Base-by-base conservation (phyloP, 2,113 vertebrate genomes). In the Aythya baeri region DNA sequence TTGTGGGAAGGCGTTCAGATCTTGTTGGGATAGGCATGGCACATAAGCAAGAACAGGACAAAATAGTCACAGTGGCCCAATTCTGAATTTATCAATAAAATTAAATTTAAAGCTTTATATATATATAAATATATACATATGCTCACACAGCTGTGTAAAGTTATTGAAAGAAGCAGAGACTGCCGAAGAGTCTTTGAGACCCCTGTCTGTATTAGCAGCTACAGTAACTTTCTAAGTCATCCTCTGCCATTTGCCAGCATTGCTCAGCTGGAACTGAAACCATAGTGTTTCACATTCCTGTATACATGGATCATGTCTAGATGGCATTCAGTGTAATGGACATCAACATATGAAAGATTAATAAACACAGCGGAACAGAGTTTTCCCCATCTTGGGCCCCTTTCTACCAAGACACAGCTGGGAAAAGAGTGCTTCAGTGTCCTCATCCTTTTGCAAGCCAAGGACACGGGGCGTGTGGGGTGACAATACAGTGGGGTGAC, bases 391-490 rank as follows among this genome's bases (percentile, higher is more conserved):
- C 34, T 73, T 8, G 75, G 27, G 3, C 18, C 62, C 31, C 50
- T 74, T 86, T 41, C 20, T 25, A 36, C 18, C 27, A 91, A 83
- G 25, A 20, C 32, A 82, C 18, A 65, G 7, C 6, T 58, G 31
- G 18, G 6, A 58, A 50, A 81, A 59, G 29, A 65, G 36, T 9
- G 17, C 38, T 75, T 77, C 77, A 49, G 26, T 68, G n/a, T 23
- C 17, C 13, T 76, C 1, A 2, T 63, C 38, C 13, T 66, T 77
- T 43, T 0, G 0, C 17, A 34, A 9, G 25, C 16, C 49, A 5
- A 17, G 34, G 27, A 31, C 29, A 3, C 13, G 3, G 11, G 17
- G n/a, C 0, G 59, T 36, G n/a, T 7, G 31, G 10, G 13, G 15
- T 46, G n/a, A 57, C 13, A 55, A 20, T 26, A 77, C 44, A 63